Base-by-base conservation (phyloP, 92 coral and sea anemone genomes). In the Epizoanthus stellaris region DNA sequence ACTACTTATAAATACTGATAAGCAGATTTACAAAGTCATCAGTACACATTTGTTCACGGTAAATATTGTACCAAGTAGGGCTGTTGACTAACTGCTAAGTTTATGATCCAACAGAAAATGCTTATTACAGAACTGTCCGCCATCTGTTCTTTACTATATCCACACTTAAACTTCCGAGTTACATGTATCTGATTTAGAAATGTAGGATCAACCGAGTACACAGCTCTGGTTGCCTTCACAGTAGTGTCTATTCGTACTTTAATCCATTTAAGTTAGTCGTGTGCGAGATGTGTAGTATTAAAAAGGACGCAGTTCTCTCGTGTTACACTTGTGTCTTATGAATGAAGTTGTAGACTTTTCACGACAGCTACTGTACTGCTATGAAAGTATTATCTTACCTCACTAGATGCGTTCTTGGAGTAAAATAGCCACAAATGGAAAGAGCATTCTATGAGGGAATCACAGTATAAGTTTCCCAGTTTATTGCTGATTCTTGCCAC, bases 221-320 rank as follows among this genome's bases (percentile, higher is more conserved):
- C 62, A 57, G 42, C 5, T 38, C n/a, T 56, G 56, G 56, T 64
- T 47, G 47, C 19, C 64, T 19, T 58, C 61, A 21, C 72, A 63
- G 42, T 19, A 42, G 59, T 30, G 54, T 58, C 45, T 63, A 57
- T 58, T 20, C 20, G 72, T 11, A 12, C 15, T 42, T 64, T 79
- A 79, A 79, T 79, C 83, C 60, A 13, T 61, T 79, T 79, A 79
- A 20, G 40, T 21, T 43, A 1, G 70, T 68, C 73, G 73, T 79
- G 81, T 34, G 81, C 45, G 49, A 62, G 70, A 79, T 19, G 43
- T 62, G 83, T 79, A 79, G 83, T 79, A 62, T 63, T 63, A 62
- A 79, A 58, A 13, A 62, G 83, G 83, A 79, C 83, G 83, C 83
- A 20, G 15, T 62, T 20, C 20, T 42, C 83, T 79, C 83, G 19